Evolutionary conservation across 2,888 invertebrate species (phyloP).

Genomic region (Clostera curtula): DNA sequence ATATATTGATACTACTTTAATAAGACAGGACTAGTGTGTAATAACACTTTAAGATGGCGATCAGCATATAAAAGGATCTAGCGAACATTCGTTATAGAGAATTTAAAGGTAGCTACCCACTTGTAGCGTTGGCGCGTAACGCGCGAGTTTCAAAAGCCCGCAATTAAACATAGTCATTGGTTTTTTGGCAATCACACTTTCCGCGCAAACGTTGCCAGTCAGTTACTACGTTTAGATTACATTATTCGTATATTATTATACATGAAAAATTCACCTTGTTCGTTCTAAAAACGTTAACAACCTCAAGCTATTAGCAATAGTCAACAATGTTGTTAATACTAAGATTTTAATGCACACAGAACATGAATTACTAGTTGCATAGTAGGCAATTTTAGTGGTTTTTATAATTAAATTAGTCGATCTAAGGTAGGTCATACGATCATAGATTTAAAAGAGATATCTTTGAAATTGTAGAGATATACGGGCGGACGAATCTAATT

Average conservation of each 20-base stretch:
- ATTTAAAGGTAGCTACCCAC: too few species aligned
- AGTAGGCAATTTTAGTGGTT: slow-evolving; percentile 35
- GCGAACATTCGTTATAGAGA: slow-evolving; percentile 65
- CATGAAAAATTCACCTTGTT: slow-evolving; percentile 70
- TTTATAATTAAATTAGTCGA: slow-evolving; percentile 2
- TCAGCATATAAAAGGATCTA: slow-evolving; percentile 69
- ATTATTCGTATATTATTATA: slow-evolving; percentile 45
- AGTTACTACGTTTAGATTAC: too few species aligned
- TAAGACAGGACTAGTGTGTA: slow-evolving; percentile 69
- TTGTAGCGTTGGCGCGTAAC: too few species aligned
- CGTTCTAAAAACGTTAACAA: slow-evolving; percentile 74
- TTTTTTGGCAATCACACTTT: too few species aligned
- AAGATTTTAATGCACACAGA: slow-evolving; percentile 68
- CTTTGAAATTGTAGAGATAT: too few species aligned
- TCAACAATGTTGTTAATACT: slow-evolving; percentile 74
- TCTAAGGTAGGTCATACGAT: slow-evolving; percentile 1
- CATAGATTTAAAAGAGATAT: too few species aligned
- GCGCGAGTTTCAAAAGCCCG: too few species aligned
- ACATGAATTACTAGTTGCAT: slow-evolving; percentile 53
- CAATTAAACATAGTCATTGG: too few species aligned
- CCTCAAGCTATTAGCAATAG: slow-evolving; percentile 75
- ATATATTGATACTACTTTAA: slow-evolving; percentile 74
- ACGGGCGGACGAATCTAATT: too few species aligned
- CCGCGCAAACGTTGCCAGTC: too few species aligned
- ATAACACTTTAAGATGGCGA: slow-evolving; percentile 66